phyloP scores from a whole-genome alignment of 2,888 invertebrate genomes.

The Volucella inflata region DNA sequence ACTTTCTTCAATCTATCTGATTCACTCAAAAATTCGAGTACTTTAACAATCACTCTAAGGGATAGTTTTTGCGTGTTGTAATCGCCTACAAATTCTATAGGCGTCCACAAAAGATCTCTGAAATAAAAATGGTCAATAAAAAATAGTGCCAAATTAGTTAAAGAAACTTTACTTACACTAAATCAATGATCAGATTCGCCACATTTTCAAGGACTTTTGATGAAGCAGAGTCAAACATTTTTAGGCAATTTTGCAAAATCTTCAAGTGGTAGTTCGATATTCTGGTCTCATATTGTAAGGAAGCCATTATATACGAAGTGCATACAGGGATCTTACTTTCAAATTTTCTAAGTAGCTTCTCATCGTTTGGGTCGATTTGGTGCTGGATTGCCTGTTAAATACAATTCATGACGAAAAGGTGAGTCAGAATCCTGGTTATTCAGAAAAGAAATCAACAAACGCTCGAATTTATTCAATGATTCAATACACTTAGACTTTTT shows the following conservation, averaged over 20 bases:
- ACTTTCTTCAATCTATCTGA: constrained; percentile 24
- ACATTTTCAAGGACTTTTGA: constrained; percentile 59
- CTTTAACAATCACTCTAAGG: constrained; percentile 71
- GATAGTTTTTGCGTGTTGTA: constrained; percentile 77
- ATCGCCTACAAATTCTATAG: constrained; percentile 77
- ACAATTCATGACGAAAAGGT: constrained; percentile 4
- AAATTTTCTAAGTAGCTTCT: constrained; percentile 58
- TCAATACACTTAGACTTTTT: too few species aligned
- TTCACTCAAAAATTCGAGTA: constrained; percentile 73
- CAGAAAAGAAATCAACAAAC: background rate
- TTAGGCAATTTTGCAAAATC: constrained; percentile 74
- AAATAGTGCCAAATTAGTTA: background rate
- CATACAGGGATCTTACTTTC: constrained; percentile 75
- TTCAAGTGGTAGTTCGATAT: constrained; percentile 76
- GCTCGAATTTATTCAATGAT: too few species aligned
- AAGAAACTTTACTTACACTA: constrained; percentile 69
- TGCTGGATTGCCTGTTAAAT: constrained; percentile 58
- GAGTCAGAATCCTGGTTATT: background rate
- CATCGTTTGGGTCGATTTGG: constrained; percentile 63
- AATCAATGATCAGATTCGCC: constrained; percentile 62
- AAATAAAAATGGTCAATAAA: background rate
- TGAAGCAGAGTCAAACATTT: constrained; percentile 68
- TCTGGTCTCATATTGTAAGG: constrained; percentile 75
- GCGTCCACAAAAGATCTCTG: constrained; percentile 77
- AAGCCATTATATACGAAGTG: constrained; percentile 77